Conservation (phyloP, 1,140 invertebrate species). For the Bombus terrestris region DNA sequence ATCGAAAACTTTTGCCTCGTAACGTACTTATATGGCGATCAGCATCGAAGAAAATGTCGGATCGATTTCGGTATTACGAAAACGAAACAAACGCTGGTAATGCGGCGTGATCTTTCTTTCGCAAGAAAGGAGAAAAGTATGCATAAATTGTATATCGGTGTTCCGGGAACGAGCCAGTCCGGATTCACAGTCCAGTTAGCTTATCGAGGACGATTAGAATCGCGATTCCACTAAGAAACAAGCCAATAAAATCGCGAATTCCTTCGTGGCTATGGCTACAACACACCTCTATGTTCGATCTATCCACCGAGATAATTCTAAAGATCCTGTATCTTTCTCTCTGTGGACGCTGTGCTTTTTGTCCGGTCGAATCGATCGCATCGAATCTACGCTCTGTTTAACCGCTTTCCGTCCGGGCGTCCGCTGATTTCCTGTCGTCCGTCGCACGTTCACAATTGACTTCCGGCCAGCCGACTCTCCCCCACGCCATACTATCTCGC, state of each 20-base stretch:
- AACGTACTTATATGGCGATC: no score
- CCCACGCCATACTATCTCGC: neutral
- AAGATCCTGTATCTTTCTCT: neutral
- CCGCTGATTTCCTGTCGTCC: slow-evolving; percentile 61
- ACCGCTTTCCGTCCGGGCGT: slow-evolving; percentile 63
- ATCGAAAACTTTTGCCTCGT: no score
- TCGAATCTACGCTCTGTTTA: slow-evolving; percentile 64
- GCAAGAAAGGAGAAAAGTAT: slow-evolving; percentile 6
- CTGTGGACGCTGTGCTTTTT: neutral
- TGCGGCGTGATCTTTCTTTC: no score
- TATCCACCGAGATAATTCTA: slow-evolving; percentile 28
- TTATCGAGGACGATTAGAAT: slow-evolving; percentile 35
- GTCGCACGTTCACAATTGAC: slow-evolving; percentile 61
- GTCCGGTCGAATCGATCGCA: slow-evolving; percentile 26
- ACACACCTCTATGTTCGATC: neutral
- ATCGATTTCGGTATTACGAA: neutral
- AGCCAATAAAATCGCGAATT: slow-evolving; percentile 20
- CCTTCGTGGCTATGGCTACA: neutral
- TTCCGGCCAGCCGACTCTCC: slow-evolving; percentile 53
- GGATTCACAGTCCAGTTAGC: slow-evolving; percentile 58
- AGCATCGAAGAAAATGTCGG: neutral
- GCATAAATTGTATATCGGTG: slow-evolving; percentile 18
- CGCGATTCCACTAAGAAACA: slow-evolving; percentile 26
- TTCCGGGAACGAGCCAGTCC: slow-evolving; percentile 41
- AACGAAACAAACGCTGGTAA: neutral